Percentiles rank a stretch among this genome's conserved stretches.
Conservation (phyloP, 35 echinoderm and acorn worm species). For the Lytechinus pictus region DNA sequence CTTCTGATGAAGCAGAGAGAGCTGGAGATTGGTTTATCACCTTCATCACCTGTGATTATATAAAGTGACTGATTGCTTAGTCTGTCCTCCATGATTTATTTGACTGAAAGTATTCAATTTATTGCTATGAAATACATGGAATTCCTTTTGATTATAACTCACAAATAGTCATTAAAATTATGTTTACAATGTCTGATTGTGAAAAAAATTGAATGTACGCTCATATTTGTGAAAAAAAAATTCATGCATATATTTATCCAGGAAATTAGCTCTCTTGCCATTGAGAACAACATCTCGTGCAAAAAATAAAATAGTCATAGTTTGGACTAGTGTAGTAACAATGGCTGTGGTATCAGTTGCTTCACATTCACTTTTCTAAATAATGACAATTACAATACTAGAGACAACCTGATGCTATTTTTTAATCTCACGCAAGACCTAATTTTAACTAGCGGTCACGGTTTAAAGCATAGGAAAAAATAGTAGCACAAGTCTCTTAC, state of each 20-base stretch:
- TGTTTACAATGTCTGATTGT: neutral
- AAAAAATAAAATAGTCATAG: neutral
- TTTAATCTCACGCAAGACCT: too few species aligned
- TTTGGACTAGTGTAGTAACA: too few species aligned
- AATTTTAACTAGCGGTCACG: too few species aligned
- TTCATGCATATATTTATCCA: too few species aligned
- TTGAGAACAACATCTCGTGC: neutral
- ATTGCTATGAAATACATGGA: neutral
- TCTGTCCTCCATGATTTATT: neutral
- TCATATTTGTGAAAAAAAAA: too few species aligned
- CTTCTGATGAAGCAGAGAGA: slow-evolving; percentile 96
- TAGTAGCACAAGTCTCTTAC: neutral
- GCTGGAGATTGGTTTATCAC: slow-evolving; percentile 75
- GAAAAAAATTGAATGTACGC: too few species aligned
- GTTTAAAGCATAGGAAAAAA: too few species aligned
- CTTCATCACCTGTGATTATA: slow-evolving; percentile 34
- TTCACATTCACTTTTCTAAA: too few species aligned
- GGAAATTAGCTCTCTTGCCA: neutral
- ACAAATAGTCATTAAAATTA: neutral
- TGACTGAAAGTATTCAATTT: neutral
- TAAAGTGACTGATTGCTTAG: neutral
- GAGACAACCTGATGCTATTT: too few species aligned
- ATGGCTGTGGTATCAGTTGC: too few species aligned
- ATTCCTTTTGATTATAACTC: neutral
- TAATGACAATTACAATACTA: too few species aligned